Conservation (phyloP, 2,888 invertebrate species). For the Leptopilina myrica region DNA sequence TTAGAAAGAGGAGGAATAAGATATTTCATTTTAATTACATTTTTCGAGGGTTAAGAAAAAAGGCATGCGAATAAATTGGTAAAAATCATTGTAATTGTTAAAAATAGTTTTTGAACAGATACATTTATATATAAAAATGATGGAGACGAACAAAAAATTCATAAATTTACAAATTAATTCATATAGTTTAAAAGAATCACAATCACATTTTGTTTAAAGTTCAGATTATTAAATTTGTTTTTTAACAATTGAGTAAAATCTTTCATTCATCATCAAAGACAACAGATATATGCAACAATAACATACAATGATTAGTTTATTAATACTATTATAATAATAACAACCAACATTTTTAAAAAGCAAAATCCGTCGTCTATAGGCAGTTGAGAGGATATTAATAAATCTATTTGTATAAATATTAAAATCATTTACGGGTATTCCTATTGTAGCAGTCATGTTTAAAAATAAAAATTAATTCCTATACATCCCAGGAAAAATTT, state of each 20-base stretch:
- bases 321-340: background rate
- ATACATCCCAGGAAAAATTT: background rate
- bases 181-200: background rate
- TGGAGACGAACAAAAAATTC: background rate
- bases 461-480: background rate
- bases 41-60: background rate
- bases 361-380: background rate
- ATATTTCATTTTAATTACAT: no score
- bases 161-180: background rate
- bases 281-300: constrained; percentile 2
- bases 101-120: constrained; percentile 19
- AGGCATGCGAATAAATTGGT: background rate
- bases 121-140: background rate
- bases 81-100: background rate
- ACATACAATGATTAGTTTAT: background rate
- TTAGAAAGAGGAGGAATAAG: background rate
- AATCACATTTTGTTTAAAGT: background rate
- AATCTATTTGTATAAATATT: background rate
- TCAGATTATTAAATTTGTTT: background rate
- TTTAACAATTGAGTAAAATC: constrained; percentile 4
- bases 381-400: background rate
- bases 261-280: constrained; percentile 10
- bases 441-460: background rate
- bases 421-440: background rate
- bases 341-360: background rate